phyloP scores from a whole-genome alignment of 1,140 invertebrate species.

The Drosophila nebulosa region DNA sequence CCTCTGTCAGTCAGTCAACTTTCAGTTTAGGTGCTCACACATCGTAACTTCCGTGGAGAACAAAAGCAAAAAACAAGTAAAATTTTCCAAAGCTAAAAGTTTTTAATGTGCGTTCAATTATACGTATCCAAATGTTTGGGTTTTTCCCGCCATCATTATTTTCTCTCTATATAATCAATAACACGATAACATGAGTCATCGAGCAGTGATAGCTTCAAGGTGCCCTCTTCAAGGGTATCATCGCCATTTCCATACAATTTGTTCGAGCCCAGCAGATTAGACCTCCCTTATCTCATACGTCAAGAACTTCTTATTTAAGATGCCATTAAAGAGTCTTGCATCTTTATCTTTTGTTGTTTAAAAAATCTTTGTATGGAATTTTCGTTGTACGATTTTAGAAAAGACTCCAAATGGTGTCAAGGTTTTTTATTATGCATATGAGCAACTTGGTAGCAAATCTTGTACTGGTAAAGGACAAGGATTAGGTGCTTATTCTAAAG shows the following conservation, averaged over 20 bases:
- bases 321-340: too few species aligned
- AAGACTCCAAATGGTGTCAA: too few species aligned
- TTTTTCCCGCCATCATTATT: constrained; percentile 18
- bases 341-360: too few species aligned
- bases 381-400: too few species aligned
- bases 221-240: constrained; percentile 33
- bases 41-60: constrained; percentile 56
- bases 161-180: constrained; percentile 32
- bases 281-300: too few species aligned
- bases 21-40: constrained; percentile 74
- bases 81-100: constrained; percentile 36
- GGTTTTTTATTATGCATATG: too few species aligned
- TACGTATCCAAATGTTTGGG: neutral
- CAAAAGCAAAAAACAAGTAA: neutral
- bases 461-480: too few species aligned
- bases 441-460: too few species aligned
- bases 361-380: too few species aligned
- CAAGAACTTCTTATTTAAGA: too few species aligned
- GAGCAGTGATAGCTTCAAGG: constrained; percentile 46
- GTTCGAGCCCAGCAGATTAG: too few species aligned
- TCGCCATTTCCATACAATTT: neutral
- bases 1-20: constrained; percentile 6
- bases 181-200: constrained; percentile 45
- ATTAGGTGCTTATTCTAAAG: too few species aligned
- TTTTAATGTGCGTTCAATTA: constrained; percentile 63